Conservation (phyloP, 2,113 vertebrate species). For the Ptilorrhoa leucosticta region DNA sequence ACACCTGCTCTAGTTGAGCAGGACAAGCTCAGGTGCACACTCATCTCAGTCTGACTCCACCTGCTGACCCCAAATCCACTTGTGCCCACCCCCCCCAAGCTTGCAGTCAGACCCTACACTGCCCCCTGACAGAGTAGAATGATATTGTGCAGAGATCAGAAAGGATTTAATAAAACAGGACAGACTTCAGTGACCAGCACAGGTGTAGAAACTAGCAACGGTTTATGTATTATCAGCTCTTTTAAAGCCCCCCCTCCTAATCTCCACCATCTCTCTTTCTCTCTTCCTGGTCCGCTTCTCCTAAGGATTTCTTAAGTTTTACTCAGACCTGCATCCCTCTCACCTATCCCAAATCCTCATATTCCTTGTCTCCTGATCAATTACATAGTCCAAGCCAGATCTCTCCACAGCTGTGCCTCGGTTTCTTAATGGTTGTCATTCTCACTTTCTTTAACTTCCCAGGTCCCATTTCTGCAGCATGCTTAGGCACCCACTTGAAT, state of each 20-base stretch:
- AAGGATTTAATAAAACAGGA: background rate
- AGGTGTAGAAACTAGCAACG: background rate
- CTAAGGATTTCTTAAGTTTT: background rate
- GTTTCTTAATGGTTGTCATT: background rate
- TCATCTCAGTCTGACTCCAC: background rate
- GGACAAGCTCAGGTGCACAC: background rate
- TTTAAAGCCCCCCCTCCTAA: fast-evolving
- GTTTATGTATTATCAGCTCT: background rate
- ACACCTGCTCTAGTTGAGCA: background rate
- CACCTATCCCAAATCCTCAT: background rate
- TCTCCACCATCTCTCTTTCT: fast-evolving
- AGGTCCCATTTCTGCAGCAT: background rate
- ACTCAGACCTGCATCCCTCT: background rate
- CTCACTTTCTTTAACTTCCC: background rate
- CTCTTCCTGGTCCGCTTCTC: background rate
- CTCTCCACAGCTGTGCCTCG: background rate
- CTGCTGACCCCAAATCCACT: background rate
- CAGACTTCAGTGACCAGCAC: background rate
- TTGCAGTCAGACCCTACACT: background rate
- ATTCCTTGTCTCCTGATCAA: background rate
- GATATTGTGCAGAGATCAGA: background rate
- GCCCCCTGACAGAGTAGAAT: background rate
- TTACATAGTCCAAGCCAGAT: background rate
- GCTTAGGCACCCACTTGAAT: background rate
- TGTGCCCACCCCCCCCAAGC: fast-evolving